phyloP scores from a whole-genome alignment of 2,888 invertebrate species.

The Schizotus pectinicornis region DNA sequence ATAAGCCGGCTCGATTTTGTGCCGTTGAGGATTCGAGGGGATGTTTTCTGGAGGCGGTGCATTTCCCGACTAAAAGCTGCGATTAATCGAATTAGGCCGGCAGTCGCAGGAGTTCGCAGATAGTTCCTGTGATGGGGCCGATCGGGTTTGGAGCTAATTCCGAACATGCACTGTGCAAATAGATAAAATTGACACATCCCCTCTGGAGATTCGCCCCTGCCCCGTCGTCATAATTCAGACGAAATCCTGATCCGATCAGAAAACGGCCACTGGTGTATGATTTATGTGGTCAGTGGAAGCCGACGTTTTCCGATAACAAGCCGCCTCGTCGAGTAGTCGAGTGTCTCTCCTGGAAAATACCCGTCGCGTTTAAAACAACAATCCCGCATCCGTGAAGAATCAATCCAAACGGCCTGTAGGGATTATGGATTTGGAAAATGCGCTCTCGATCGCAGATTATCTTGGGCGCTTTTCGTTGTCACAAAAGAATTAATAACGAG shows the following conservation, averaged over 20 bases:
- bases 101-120: conserved; percentile 14
- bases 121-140: conserved; percentile 3
- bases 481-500: conserved; percentile 24
- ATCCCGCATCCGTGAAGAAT: neutral
- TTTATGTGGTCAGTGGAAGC: conserved; percentile 11
- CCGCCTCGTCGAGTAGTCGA: conserved; percentile 3
- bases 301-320: conserved; percentile 6
- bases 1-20: too few species aligned
- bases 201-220: conserved; percentile 29
- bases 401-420: neutral
- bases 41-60: too few species aligned
- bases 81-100: conserved; percentile 27
- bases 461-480: conserved; percentile 12
- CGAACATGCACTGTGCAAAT: conserved; percentile 32
- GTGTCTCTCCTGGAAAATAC: neutral
- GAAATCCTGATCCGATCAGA: conserved; percentile 18
- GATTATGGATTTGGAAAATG: neutral
- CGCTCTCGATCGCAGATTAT: conserved; percentile 4
- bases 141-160: conserved; percentile 28
- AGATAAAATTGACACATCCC: conserved; percentile 37
- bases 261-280: conserved; percentile 12
- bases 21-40: too few species aligned
- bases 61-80: conserved; percentile 13
- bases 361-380: neutral
- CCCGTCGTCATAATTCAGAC: conserved; percentile 28